Evolutionary conservation across 2,113 vertebrate species (phyloP), one percentile per base, ranked within the genome.

Genomic region (Serranochromis macrocephalus): DNA sequence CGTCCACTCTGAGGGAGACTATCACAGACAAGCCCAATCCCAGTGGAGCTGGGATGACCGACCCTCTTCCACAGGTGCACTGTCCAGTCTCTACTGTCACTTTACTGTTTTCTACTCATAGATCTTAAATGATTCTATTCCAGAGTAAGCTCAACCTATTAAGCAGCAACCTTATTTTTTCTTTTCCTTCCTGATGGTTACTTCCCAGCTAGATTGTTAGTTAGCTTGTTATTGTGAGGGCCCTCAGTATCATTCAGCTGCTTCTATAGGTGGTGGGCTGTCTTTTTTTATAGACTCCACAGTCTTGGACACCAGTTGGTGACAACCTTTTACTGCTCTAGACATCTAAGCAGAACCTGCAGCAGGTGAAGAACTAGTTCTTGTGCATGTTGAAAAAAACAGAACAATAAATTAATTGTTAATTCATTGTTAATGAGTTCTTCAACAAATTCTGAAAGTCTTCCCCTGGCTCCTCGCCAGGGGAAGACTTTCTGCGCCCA

Each of bases 1-100:
- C 13, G 98, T 99, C 63, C 98, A 99, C 94, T 99, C 99, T 42
- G 98, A 99, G 94, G 98, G 98, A 82, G 98, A 99, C 91, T 99
- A 99, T 94, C 98, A 98, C 95, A 96, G 98, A 90, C 98, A 99
- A 96, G 97, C 97, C 79, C 94, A 94, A 38, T 31, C 92, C 4
- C 93, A 93, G 24, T 99, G 98, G 98, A 96, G 97, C 94, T 99
- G 98, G 98, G 98, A 99, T 55, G 99, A 99, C 19, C 94, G 98
- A 91, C 98, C 99, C 11, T 99, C 98, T 26, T 99, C 98, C 61
- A 98, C 98, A 96, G 98, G 98, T 98, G 31, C 85, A 71, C 26
- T 24, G 26, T 33, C n/a, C n/a, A 14, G 21, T 17, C 57, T 71
- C 7, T 45, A 9, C 21, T 36, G 6, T 58, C 40, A 36, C 33